A percentile compares a stretch with the other conserved stretches of the same genome.
These are phyloP conservation scores for Mallateleia sp. DNA, from an alignment of 2,888 invertebrate species.

Conservation along the genomic window DNA sequence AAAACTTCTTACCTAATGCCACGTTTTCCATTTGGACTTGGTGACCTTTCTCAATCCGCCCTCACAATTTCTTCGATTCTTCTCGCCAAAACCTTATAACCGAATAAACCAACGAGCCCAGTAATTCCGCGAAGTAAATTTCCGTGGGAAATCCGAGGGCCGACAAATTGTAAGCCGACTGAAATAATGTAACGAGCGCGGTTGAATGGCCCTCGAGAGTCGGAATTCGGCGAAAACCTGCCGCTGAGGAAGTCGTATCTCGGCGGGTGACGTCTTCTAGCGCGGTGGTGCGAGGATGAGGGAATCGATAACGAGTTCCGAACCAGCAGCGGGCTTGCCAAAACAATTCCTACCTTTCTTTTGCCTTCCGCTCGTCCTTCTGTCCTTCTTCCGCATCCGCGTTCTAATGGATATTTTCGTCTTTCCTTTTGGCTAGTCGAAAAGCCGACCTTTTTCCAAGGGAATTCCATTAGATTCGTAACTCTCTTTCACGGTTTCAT, in stretches of 20 bases:
- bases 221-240: slow-evolving; percentile 41
- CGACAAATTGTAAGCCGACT: slow-evolving; percentile 43
- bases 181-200: slow-evolving; percentile 51
- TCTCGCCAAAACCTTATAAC: neutral
- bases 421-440: slow-evolving; percentile 3
- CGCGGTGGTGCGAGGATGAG: slow-evolving; percentile 18
- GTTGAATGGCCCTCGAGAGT: slow-evolving; percentile 48
- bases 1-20: neutral
- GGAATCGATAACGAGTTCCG: slow-evolving; percentile 42
- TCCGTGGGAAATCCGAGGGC: slow-evolving; percentile 44
- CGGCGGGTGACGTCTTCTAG: slow-evolving; percentile 35
- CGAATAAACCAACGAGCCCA: neutral
- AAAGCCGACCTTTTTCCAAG: slow-evolving; percentile 35
- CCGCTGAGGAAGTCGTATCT: slow-evolving; percentile 45
- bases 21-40: neutral
- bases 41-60: neutral
- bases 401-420: neutral
- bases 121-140: slow-evolving; percentile 34
- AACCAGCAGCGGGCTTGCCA: slow-evolving; percentile 33
- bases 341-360: slow-evolving; percentile 41
- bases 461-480: slow-evolving; percentile 28
- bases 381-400: neutral
- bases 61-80: neutral
- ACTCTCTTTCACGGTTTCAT: slow-evolving; percentile 33
- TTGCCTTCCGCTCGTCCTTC: slow-evolving; percentile 19